Evolutionary conservation across 2,888 invertebrate species (phyloP), one percentile per base, ranked within the genome.

Genomic region (Sceliomorpha sp.): DNA sequence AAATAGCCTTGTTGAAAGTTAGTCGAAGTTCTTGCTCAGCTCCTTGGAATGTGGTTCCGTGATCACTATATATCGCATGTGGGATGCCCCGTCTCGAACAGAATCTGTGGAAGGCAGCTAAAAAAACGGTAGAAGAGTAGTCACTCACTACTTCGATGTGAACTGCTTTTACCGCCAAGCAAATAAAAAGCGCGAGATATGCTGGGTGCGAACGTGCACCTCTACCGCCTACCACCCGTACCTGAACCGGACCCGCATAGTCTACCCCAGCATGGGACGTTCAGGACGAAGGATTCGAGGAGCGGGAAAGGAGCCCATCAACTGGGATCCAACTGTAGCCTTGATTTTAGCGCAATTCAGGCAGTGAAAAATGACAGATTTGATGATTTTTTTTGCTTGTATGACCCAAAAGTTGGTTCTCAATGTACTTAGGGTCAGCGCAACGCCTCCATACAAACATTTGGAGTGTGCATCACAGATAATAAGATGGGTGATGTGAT

Each of bases 211-310:
- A 17, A 5, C 4, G 3, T 1, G 1, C 6, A 17, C 45, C 31
- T 2, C 45, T 15, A 0, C 45, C 45, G 20, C 45, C 17, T 12
- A 12, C 17, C 10, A 32, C 15, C 2, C 32, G 45, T 1, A 44
- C 29, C 1, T 26, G 6, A 1, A 56, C 10, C 1, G 68, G 68
- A 1, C 60, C 68, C 1, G 68, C 68, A 29, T 56, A 68, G 5
- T 62, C 68, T 0, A 68, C 1, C 1, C 68, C 68, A 13, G 8
- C 6, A 6, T 55, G 29, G 63, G 13, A n/a, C 32, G 17, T 2
- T 5, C 3, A 3, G 50, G 50, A 4, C 39, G 26, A 2, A 26
- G 27, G 27, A 51, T 17, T 1, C 40, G 51, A 3, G 27, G 31
- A 3, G 10, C 1, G 0, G 51, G 51, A 12, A 39, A 14, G 1